Conservation (phyloP, 2,888 invertebrate genomes). For the Scaptodrosophila latifasciaeformis region DNA sequence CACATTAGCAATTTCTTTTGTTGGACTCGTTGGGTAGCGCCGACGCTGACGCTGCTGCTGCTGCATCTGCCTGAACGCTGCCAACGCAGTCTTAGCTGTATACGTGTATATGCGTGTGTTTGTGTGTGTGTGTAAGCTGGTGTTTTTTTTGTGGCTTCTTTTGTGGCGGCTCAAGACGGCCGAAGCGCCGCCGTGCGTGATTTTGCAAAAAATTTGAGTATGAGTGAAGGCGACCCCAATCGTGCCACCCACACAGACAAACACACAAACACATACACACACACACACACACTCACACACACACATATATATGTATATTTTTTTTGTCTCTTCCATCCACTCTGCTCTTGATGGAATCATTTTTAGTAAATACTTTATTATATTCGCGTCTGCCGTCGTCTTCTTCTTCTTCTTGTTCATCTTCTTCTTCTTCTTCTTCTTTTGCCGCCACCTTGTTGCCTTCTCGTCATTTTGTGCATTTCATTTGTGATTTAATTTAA, state of each 20-base stretch:
- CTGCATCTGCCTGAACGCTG: conserved; percentile 19
- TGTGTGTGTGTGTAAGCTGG: no score
- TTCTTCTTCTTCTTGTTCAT: no score
- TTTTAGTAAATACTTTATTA: conserved; percentile 32
- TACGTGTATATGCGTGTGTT: no score
- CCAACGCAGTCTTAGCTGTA: no score
- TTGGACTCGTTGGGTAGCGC: conserved; percentile 45
- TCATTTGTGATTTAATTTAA: conserved; percentile 47
- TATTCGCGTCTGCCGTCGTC: conserved; percentile 20
- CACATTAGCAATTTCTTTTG: conserved; percentile 63
- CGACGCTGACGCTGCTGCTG: no score
- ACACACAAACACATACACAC: neutral
- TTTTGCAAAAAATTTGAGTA: conserved; percentile 47
- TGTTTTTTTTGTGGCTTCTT: conserved; percentile 33
- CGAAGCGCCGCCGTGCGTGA: conserved; percentile 43
- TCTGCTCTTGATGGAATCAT: no score
- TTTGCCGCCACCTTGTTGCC: no score
- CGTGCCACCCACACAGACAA: neutral
- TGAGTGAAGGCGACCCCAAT: conserved; percentile 10
- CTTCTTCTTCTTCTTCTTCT: no score
- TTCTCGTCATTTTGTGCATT: conserved; percentile 26
- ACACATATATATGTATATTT: no score
- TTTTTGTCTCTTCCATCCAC: no score
- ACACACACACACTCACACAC: conserved; percentile 1
- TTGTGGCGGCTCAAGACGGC: no score